phyloP scores from a whole-genome alignment of 2,113 vertebrate species.

The Cyanoramphus novaezelandiae region DNA sequence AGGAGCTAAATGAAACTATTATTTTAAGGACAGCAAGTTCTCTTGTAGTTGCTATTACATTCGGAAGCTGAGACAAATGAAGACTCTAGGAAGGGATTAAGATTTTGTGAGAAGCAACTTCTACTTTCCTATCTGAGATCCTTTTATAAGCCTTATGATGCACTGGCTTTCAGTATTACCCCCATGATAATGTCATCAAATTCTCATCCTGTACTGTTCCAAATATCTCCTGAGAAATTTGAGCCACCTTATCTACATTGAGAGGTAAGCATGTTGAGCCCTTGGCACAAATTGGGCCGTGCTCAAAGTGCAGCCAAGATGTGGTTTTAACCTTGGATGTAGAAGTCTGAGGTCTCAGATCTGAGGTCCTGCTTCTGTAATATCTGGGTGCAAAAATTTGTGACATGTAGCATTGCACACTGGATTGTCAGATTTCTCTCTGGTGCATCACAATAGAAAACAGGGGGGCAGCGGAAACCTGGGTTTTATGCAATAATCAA shows the following conservation, averaged over 20 bases:
- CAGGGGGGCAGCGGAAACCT: background rate
- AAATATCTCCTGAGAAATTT: background rate
- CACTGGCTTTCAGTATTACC: background rate
- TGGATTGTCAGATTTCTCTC: background rate
- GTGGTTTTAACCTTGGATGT: background rate
- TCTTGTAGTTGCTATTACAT: background rate
- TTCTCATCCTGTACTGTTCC: background rate
- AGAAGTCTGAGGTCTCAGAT: background rate
- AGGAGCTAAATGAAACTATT: background rate
- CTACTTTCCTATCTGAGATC: background rate
- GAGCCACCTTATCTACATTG: background rate
- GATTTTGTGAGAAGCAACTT: background rate
- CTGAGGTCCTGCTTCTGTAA: background rate
- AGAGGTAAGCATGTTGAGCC: background rate
- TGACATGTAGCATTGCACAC: fast-evolving
- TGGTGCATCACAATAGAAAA: background rate
- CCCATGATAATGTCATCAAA: background rate
- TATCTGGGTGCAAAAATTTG: background rate
- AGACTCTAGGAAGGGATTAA: background rate
- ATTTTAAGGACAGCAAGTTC: background rate
- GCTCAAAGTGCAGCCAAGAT: background rate
- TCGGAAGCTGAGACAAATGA: background rate
- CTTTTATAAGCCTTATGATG: background rate
- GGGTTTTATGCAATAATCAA: background rate
- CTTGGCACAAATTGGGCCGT: background rate